Base-by-base conservation (phyloP, 1,140 invertebrate species). In the Musca domestica region DNA sequence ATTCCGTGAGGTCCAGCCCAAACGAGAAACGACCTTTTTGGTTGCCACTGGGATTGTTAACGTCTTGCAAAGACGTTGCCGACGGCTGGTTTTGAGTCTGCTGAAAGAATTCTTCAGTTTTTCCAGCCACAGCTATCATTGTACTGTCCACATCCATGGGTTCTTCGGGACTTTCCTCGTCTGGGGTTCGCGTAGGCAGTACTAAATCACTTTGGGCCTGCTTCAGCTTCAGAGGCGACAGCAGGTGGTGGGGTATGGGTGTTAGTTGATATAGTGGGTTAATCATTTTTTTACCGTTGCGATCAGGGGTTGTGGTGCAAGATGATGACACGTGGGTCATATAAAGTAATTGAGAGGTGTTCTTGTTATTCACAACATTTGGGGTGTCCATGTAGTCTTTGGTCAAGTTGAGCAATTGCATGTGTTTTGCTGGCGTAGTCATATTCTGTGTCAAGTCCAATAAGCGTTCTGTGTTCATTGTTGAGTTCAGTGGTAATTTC, bases 401-500 rank as follows among this genome's bases (percentile, higher is more conserved):
- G 14, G 66, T 67, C 23, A 67, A 49, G 25, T 49, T 49, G 23
- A 54, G 48, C 10, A 64, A 25, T 52, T 41, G 47, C 47, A 34
- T 52, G 14, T 65, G 41, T 15, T 48, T 56, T 23, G 49, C 54
- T 14, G 49, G 67, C 10, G 76, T 75, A 1, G 70, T 70, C 0
- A 72, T 20, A 0, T 56, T 58, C 2, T 66, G 71, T 25, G 51
- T 74, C 0, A 81, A 52, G 30, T 81, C 76, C 30, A 81, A 63
- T 27, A 81, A 63, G 1, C 74, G 68, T 34, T 81, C 77, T 1
- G 73, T 78, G 49, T 80, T 80, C 4, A 81, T 61, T 0, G 78
- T 81, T 1, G 78, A 81, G 25, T 79, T 81, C 3, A 81, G 54
- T 0, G 76, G 74, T 69, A 81, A 47, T 67, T 79, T 81, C 78